Conservation (phyloP, 2,113 vertebrate species). For the Ibidorhyncha struthersii region DNA sequence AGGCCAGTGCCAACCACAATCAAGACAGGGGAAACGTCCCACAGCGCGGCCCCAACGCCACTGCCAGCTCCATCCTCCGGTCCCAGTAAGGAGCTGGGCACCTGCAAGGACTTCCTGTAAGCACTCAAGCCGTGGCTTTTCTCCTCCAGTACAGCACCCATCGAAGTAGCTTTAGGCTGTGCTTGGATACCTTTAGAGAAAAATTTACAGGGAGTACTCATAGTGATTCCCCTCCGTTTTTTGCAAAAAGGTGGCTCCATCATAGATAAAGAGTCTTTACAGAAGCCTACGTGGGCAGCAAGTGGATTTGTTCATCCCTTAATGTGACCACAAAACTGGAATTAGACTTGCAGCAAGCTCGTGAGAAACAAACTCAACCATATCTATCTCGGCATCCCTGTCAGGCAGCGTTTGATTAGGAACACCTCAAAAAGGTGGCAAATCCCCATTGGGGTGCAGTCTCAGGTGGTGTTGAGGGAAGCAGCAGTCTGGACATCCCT, state of each 20-base stretch:
- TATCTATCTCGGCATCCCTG: neutral
- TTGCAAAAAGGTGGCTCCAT: neutral
- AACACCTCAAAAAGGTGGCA: neutral
- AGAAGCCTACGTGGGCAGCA: neutral
- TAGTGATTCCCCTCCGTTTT: neutral
- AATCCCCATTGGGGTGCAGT: neutral
- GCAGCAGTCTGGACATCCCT: neutral
- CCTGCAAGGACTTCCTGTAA: neutral
- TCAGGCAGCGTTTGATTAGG: neutral
- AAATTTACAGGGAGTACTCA: neutral
- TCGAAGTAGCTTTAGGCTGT: fast-evolving
- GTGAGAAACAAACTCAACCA: neutral
- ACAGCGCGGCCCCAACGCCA: fast-evolving
- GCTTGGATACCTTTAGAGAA: neutral
- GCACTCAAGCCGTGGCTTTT: neutral
- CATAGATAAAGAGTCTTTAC: neutral
- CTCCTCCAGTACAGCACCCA: fast-evolving
- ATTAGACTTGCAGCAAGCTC: neutral
- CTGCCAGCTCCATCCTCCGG: neutral
- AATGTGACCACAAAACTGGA: neutral
- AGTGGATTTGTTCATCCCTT: neutral
- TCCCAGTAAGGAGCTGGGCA: neutral
- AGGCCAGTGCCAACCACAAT: neutral
- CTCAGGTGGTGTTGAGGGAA: neutral
- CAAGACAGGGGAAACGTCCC: neutral